Percentiles rank a stretch among this genome's conserved stretches.
Evolutionary conservation across 2,113 vertebrate species (phyloP).

Genomic region (Himantopus leucocephalus): DNA sequence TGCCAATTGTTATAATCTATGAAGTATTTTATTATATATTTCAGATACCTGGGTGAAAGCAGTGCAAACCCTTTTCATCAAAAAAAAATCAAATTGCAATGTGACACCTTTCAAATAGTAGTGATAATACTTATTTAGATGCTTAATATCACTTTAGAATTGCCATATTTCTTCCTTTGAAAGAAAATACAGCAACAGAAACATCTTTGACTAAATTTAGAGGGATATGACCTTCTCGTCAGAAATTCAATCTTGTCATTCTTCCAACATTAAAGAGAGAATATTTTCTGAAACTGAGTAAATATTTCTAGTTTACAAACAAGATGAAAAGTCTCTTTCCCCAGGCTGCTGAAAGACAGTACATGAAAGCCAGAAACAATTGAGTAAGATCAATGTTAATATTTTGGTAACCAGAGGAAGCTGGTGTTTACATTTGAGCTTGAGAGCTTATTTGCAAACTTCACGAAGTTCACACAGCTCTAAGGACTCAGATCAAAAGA

Average conservation of each 20-base stretch:
- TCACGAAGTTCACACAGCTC: not conserved
- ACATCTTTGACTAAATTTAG: constrained; percentile 6
- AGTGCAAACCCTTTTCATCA: not conserved
- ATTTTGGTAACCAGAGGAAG: constrained; percentile 1
- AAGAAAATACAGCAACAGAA: not conserved
- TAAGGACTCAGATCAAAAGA: constrained; percentile 32
- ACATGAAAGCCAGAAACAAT: constrained; percentile 35
- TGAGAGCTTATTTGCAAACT: not conserved
- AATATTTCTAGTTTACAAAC: constrained; percentile 41
- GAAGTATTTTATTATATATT: not conserved
- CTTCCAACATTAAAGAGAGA: constrained; percentile 1
- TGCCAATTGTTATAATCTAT: not conserved
- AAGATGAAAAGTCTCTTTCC: constrained; percentile 30
- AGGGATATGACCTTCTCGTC: not conserved
- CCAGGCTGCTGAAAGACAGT: not conserved
- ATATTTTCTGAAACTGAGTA: not conserved
- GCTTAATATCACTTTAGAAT: not conserved
- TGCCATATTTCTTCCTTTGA: not conserved
- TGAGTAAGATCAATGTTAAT: constrained; percentile 21
- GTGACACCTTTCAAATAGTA: not conserved
- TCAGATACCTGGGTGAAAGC: not conserved
- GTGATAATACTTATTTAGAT: not conserved
- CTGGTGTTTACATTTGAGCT: constrained; percentile 4
- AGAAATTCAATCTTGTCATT: constrained; percentile 13
- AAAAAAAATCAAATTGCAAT: not conserved